Percentiles rank a stretch among this genome's conserved stretches.
These are phyloP conservation scores for Lasiurus borealis DNA, from an alignment of 2,113 vertebrate genomes.

Conservation along the genomic window DNA sequence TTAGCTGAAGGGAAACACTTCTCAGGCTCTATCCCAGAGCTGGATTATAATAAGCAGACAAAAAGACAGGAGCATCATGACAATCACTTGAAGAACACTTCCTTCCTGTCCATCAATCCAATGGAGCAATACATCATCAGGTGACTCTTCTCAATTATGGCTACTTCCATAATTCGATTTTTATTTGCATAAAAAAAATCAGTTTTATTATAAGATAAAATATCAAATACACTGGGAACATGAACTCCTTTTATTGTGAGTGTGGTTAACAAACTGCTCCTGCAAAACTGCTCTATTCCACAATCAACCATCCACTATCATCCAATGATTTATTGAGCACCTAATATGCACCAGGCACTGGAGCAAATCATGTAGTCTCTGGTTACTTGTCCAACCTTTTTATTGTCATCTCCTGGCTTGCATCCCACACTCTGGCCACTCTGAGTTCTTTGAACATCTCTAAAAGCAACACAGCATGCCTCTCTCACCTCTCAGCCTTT, in stretches of 20 bases:
- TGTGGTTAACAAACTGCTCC: not conserved
- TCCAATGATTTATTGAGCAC: not conserved
- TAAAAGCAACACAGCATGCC: not conserved
- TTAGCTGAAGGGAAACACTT: conserved; percentile 42
- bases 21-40: not conserved
- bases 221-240: not conserved
- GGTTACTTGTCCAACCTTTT: not conserved
- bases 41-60: conserved; percentile 62
- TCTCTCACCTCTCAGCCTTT: not conserved
- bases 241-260: not conserved
- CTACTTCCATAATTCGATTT: not conserved
- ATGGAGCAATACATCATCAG: not conserved
- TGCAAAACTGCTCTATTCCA: not conserved
- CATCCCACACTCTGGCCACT: not conserved
- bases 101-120: conserved; percentile 1
- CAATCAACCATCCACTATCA: not conserved
- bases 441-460: not conserved
- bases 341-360: not conserved
- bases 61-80: conserved; percentile 32
- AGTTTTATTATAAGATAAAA: not conserved
- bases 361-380: not conserved
- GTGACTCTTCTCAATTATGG: not conserved
- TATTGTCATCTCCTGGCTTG: not conserved
- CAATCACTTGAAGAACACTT: conserved; percentile 31
- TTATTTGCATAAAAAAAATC: not conserved